Evolutionary conservation across 2,797 vertebrate genomes (phyloP).

Genomic region (Melanogrammus aeglefinus): DNA sequence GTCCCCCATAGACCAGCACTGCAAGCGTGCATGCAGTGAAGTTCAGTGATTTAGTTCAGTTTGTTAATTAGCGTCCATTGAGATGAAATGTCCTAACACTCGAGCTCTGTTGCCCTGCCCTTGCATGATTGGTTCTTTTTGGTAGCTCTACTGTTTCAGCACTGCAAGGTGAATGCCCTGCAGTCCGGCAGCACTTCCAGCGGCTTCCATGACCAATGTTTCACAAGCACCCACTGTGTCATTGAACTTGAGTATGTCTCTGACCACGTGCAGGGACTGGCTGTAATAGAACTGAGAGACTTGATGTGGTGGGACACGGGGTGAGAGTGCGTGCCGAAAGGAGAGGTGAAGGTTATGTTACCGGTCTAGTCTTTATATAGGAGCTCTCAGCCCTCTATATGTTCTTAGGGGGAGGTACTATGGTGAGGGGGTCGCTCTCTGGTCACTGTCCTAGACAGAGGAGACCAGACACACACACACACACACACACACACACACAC

Average conservation of each 20-base stretch:
- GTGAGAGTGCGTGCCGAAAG: no score
- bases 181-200: not conserved
- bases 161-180: not conserved
- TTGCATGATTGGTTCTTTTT: not conserved
- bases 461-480: no score
- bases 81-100: not conserved
- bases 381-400: not conserved
- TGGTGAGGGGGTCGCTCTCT: no score
- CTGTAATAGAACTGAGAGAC: not conserved
- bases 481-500: no score
- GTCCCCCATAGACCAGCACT: slow-evolving; percentile 40
- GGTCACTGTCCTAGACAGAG: no score
- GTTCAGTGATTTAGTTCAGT: not conserved
- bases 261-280: not conserved
- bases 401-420: no score
- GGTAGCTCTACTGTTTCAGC: not conserved
- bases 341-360: no score
- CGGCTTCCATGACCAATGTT: not conserved
- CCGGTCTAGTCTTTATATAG: not conserved
- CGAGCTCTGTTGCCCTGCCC: not conserved
- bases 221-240: not conserved
- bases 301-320: not conserved
- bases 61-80: not conserved
- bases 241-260: not conserved
- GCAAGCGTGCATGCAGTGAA: slow-evolving; percentile 2